Evolutionary conservation across 2,797 vertebrate species (phyloP).

Genomic region (Myotis vivesi): DNA sequence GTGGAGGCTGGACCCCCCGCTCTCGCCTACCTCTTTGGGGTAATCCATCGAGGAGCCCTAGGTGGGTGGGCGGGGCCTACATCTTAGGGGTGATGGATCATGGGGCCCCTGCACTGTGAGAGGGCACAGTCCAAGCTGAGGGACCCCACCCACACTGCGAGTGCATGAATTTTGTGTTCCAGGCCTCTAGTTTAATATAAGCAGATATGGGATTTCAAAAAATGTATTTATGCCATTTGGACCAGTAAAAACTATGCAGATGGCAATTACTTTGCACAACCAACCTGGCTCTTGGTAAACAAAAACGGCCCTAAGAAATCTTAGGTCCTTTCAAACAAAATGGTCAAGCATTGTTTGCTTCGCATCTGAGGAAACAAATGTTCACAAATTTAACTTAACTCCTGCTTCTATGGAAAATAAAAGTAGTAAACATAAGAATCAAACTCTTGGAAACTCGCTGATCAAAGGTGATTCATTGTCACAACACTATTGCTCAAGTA

Average conservation of each 20-base stretch:
- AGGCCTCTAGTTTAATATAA: background rate
- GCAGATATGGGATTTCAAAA: background rate
- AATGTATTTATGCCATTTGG: background rate
- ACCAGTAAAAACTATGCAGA: background rate
- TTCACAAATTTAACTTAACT: background rate
- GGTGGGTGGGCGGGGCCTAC: too few relatives aligned
- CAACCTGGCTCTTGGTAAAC: background rate
- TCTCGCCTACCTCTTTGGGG: too few relatives aligned
- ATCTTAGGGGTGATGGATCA: too few relatives aligned
- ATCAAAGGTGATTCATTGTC: background rate
- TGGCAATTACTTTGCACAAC: background rate
- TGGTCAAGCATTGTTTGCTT: background rate
- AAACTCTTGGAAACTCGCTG: background rate
- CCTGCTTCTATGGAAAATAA: background rate
- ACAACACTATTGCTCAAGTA: background rate
- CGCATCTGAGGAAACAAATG: background rate
- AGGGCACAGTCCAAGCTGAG: too few relatives aligned
- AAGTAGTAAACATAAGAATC: background rate
- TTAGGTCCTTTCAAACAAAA: background rate
- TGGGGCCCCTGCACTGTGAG: too few relatives aligned
- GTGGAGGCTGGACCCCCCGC: too few relatives aligned
- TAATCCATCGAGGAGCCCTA: too few relatives aligned
- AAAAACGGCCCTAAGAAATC: background rate
- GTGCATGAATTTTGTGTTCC: too few relatives aligned
- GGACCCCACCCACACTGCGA: too few relatives aligned